Percentiles rank a stretch among this genome's conserved stretches.
These are phyloP conservation scores for Rousettus leschenaultii DNA, from an alignment of 2,113 vertebrate genomes.

Conservation along the genomic window DNA sequence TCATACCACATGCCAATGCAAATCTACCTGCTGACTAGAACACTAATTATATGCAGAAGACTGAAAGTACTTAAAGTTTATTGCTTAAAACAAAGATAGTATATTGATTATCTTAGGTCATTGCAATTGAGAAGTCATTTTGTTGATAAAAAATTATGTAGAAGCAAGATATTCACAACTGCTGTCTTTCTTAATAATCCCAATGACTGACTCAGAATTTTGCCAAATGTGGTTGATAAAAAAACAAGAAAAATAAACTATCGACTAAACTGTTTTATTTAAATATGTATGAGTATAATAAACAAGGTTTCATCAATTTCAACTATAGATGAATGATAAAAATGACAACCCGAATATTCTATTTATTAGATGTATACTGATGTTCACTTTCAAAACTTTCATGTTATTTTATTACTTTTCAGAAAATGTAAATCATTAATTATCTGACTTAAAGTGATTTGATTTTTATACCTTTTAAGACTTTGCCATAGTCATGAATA, in stretches of 20 bases:
- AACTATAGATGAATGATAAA: not conserved
- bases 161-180: not conserved
- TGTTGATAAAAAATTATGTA: slow-evolving; percentile 14
- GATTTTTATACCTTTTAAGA: slow-evolving; percentile 14
- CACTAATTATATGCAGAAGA: not conserved
- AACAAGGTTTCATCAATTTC: not conserved
- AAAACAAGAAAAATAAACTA: slow-evolving; percentile 34
- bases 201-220: slow-evolving; percentile 8
- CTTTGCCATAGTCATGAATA: not conserved
- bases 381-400: not conserved
- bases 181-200: slow-evolving; percentile 20
- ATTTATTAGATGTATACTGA: not conserved
- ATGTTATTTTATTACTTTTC: not conserved
- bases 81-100: not conserved
- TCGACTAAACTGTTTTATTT: not conserved
- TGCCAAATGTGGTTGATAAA: slow-evolving; percentile 32
- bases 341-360: not conserved
- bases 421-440: not conserved
- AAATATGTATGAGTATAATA: not conserved
- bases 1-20: not conserved
- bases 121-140: not conserved
- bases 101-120: not conserved
- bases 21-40: not conserved
- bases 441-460: not conserved
- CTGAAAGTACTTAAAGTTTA: not conserved